Percentiles rank a stretch among this genome's conserved stretches.
These are phyloP conservation scores for Carcinoscorpius rotundicauda DNA, from an alignment of 1,140 invertebrate genomes.

Conservation along the genomic window DNA sequence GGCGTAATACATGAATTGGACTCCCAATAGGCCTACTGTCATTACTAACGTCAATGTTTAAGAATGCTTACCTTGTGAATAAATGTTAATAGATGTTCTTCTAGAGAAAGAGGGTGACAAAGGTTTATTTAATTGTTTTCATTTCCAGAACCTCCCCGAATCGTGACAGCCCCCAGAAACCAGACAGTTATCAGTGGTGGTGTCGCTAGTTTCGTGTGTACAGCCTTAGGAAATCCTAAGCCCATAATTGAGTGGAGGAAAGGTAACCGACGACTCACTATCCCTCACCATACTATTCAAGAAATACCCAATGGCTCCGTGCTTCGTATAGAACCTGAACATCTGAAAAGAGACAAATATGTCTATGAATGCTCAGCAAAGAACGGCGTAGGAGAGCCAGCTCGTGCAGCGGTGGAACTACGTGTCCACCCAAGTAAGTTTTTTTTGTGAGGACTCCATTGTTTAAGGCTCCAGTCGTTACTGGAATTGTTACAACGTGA, in stretches of 20 bases:
- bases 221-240: slow-evolving; percentile 71
- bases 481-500: too few relatives aligned
- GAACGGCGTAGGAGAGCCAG: slow-evolving; percentile 85
- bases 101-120: too few relatives aligned
- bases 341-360: slow-evolving; percentile 70
- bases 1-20: too few relatives aligned
- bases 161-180: slow-evolving; percentile 68
- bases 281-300: slow-evolving; percentile 33
- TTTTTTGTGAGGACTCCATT: too few relatives aligned
- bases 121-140: too few relatives aligned
- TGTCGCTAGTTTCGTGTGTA: slow-evolving; percentile 91
- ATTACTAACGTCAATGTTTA: too few relatives aligned
- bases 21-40: too few relatives aligned
- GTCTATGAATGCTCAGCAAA: slow-evolving; percentile 92
- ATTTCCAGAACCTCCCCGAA: slow-evolving; percentile 74
- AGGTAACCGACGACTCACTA: slow-evolving; percentile 31
- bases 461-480: too few relatives aligned
- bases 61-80: too few relatives aligned
- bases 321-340: slow-evolving; percentile 82
- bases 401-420: slow-evolving; percentile 71
- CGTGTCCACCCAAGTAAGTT: slow-evolving; percentile 78
- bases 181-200: slow-evolving; percentile 75
- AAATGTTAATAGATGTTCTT: too few relatives aligned
- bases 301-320: slow-evolving; percentile 56
- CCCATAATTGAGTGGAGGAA: slow-evolving; percentile 40